phyloP scores from a whole-genome alignment of 2,797 vertebrate genomes.

The Neoniphon sammara region DNA sequence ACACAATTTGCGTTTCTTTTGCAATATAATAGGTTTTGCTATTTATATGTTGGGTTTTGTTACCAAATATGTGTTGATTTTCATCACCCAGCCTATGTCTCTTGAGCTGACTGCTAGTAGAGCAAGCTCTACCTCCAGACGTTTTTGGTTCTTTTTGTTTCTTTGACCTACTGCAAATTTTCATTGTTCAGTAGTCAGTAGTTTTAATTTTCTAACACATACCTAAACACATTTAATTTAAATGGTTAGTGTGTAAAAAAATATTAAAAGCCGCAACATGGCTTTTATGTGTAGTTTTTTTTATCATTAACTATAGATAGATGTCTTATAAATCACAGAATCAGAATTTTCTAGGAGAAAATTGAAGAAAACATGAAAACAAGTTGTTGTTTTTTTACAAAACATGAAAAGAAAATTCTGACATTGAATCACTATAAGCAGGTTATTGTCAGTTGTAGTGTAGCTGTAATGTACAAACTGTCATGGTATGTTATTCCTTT shows the following conservation, averaged over 20 bases:
- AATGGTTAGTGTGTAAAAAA: constrained; percentile 76
- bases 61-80: constrained; percentile 86
- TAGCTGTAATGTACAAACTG: constrained; percentile 82
- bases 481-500: constrained; percentile 79
- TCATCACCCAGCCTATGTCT: constrained; percentile 61
- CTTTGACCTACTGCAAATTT: constrained; percentile 73
- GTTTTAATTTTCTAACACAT: constrained; percentile 74
- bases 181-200: constrained; percentile 72
- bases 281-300: constrained; percentile 73
- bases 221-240: constrained; percentile 54
- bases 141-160: constrained; percentile 79
- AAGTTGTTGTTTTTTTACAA: constrained; percentile 50
- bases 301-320: constrained; percentile 70
- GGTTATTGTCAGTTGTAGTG: constrained; percentile 79
- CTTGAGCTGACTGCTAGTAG: constrained; percentile 69
- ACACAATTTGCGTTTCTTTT: constrained; percentile 63
- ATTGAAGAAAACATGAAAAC: constrained; percentile 67
- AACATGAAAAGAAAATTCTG: constrained; percentile 76
- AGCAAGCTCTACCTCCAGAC: constrained; percentile 88
- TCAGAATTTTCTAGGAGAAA: constrained; percentile 74
- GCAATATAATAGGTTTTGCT: constrained; percentile 68
- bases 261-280: constrained; percentile 64
- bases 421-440: constrained; percentile 74
- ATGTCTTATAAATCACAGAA: constrained; percentile 77
- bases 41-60: constrained; percentile 79